Conservation (phyloP, 1,140 invertebrate genomes). For the Probaryconus sp. region DNA sequence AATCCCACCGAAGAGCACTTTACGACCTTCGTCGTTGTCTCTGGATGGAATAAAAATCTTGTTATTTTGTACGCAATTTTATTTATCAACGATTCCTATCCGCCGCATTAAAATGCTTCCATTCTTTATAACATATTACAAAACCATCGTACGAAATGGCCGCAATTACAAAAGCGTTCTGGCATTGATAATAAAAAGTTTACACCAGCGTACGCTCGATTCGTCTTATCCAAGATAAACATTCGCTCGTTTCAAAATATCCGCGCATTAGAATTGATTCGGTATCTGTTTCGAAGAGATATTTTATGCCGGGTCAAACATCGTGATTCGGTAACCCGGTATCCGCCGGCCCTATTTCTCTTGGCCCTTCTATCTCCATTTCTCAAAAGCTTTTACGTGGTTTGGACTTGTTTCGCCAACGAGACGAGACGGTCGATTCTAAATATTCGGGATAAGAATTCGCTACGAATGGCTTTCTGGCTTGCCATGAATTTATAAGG, state of each 20-base stretch:
- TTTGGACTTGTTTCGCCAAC: constrained; percentile 53
- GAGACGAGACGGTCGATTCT: constrained; percentile 48
- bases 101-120: too few relatives aligned
- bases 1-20: not conserved
- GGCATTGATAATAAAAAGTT: too few relatives aligned
- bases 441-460: constrained; percentile 61
- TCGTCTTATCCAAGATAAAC: constrained; percentile 26
- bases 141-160: too few relatives aligned
- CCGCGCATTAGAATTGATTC: constrained; percentile 47
- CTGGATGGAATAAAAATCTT: too few relatives aligned
- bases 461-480: constrained; percentile 60
- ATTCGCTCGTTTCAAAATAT: constrained; percentile 24
- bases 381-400: constrained; percentile 55
- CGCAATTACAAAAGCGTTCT: too few relatives aligned
- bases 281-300: constrained; percentile 32
- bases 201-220: constrained; percentile 1
- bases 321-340: constrained; percentile 17
- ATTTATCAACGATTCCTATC: too few relatives aligned
- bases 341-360: constrained; percentile 2
- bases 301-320: constrained; percentile 33
- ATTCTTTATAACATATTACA: too few relatives aligned
- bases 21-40: too few relatives aligned
- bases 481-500: constrained; percentile 70
- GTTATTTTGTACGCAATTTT: too few relatives aligned
- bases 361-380: constrained; percentile 40